Percentiles rank a stretch among this genome's conserved stretches.
Evolutionary conservation across 2,888 invertebrate genomes (phyloP).

Genomic region (Autographa pulchrina): DNA sequence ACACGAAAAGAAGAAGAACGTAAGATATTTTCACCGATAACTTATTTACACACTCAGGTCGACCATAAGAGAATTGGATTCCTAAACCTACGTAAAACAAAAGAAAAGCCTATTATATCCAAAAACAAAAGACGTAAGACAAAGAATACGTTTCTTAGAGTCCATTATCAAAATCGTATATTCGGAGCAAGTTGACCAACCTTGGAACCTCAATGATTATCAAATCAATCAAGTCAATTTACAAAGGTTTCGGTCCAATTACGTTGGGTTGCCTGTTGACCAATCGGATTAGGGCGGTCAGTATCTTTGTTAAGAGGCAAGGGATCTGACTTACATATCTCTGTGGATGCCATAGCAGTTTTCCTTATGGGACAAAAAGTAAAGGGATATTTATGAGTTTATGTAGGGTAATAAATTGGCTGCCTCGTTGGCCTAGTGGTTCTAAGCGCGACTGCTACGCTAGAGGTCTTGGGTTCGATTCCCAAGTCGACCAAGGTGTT

Average conservation of each 20-base stretch:
- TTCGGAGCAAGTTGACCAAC: conserved; percentile 18
- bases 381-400: not conserved
- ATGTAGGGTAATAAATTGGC: too few species aligned
- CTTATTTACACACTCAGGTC: not conserved
- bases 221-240: conserved; percentile 59
- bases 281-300: conserved; percentile 43
- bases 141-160: conserved; percentile 3
- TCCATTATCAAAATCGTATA: conserved; percentile 21
- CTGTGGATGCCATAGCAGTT: conserved; percentile 27
- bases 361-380: conserved; percentile 16
- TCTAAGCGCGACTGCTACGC: too few species aligned
- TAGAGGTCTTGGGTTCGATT: too few species aligned
- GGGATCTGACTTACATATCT: conserved; percentile 36
- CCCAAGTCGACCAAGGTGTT: too few species aligned
- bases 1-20: too few species aligned
- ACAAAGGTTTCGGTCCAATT: conserved; percentile 54
- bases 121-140: conserved; percentile 2
- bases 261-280: conserved; percentile 50
- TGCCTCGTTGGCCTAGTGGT: too few species aligned
- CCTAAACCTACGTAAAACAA: not conserved
- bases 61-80: not conserved
- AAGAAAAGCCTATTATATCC: not conserved
- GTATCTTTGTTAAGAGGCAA: conserved; percentile 39
- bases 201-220: conserved; percentile 45
- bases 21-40: too few species aligned